Base-by-base conservation (phyloP, 2,888 invertebrate species). In the Brachyptera risi region DNA sequence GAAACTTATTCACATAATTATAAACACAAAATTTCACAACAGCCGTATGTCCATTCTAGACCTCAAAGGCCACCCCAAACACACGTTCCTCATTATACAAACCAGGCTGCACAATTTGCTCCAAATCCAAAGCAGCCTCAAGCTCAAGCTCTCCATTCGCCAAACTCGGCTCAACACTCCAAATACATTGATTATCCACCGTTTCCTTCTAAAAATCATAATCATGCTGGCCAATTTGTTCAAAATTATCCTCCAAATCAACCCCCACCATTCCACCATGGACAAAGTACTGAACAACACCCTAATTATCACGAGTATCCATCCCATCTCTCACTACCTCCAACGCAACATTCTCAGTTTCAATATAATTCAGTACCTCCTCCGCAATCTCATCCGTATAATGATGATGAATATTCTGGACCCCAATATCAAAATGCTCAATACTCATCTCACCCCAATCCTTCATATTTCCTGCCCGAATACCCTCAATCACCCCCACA, bases 161-260 rank as follows among this genome's bases (percentile, higher is more conserved):
- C 13, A 9, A 21, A 24, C 4, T 24, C 5, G 49, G 17, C 23
- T 3, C 24, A 51, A 9, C 27, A 51, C 17, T 15, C n/a, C 31
- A 13, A 24, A 5, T 51, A 51, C 15, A 27, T 51, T 1, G 31
- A 51, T 11, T 51, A 51, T 19, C 50, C 50, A n/a, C 50, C 50
- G 2, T 51, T 31, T 31, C 27, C 50, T 2, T 26, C 17, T 21
- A 42, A 42, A 17, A n/a, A n/a, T n/a, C n/a, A n/a, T n/a, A n/a
- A n/a, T n/a, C n/a, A n/a, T n/a, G n/a, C n/a, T n/a, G n/a, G n/a
- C n/a, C n/a, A n/a, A n/a, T n/a, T n/a, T n/a, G n/a, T n/a, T n/a
- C n/a, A 44, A 44, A 44, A 19, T 44, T 21, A 44, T 19, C 4
- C 17, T 19, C 44, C 44, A 5, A 4, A 27, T n/a, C n/a, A n/a